A percentile compares a stretch with the other conserved stretches of the same genome.
phyloP scores from a whole-genome alignment of 35 echinoderm and acorn worm species.

The Lytechinus variegatus region DNA sequence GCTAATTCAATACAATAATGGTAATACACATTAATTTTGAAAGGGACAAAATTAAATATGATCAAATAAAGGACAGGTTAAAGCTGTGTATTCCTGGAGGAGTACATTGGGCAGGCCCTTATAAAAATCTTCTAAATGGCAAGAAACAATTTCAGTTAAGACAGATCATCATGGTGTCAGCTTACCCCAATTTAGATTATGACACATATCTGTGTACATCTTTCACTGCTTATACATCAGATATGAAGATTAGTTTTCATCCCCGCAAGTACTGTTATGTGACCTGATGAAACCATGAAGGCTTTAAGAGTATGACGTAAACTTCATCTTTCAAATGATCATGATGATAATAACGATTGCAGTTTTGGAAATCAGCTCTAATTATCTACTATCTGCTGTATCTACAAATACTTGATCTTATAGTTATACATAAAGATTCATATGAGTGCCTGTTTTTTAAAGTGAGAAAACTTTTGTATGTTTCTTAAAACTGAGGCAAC shows the following conservation, averaged over 20 bases:
- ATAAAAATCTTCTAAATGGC: too few relatives aligned
- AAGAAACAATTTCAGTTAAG: background rate
- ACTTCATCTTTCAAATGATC: background rate
- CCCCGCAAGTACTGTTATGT: background rate
- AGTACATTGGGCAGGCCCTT: too few relatives aligned
- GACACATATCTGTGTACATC: conserved; percentile 9
- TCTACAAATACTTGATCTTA: background rate
- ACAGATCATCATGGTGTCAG: background rate
- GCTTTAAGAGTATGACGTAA: background rate
- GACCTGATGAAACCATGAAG: background rate
- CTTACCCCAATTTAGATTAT: background rate
- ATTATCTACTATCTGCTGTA: background rate
- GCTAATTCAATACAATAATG: too few relatives aligned
- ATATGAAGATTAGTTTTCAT: background rate
- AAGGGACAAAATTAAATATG: too few relatives aligned
- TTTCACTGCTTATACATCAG: background rate
- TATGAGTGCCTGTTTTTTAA: background rate
- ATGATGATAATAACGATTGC: background rate
- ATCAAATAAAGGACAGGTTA: too few relatives aligned
- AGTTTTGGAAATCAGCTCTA: background rate
- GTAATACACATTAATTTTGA: too few relatives aligned
- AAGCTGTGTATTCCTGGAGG: too few relatives aligned
- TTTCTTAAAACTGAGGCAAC: background rate
- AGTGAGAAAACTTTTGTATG: background rate
- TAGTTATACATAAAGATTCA: background rate